Evolutionary conservation across 2,113 vertebrate species (phyloP).

Genomic region (Sapajus apella): DNA sequence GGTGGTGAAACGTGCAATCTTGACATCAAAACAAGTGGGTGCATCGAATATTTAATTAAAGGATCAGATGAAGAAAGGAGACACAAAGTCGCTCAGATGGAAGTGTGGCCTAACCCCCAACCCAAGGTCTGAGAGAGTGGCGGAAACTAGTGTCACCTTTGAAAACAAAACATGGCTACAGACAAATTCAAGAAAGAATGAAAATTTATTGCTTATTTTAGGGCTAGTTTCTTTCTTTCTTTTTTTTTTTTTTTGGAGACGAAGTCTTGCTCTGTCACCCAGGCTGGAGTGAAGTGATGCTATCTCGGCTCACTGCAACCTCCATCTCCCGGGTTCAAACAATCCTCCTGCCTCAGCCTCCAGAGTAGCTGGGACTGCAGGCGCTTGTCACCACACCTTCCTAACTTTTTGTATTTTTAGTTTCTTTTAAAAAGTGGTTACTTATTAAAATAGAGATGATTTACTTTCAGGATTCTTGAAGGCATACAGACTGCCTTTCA

Average conservation of each 20-base stretch:
- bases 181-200: background rate
- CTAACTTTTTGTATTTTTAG: background rate
- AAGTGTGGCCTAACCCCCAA: background rate
- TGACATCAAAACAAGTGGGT: background rate
- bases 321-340: too few species aligned
- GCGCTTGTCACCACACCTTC: too few species aligned
- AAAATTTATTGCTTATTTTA: background rate
- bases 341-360: too few species aligned
- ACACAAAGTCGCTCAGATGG: background rate
- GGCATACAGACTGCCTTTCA: background rate
- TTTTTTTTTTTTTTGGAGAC: too few species aligned
- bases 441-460: slow-evolving; percentile 19
- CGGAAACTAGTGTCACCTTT: background rate
- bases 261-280: too few species aligned
- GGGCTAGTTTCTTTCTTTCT: background rate
- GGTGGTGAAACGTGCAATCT: slow-evolving; percentile 15
- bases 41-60: slow-evolving; percentile 39
- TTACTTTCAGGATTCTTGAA: background rate
- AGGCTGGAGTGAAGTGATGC: too few species aligned
- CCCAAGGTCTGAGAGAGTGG: background rate
- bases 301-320: too few species aligned
- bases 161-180: slow-evolving; percentile 20
- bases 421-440: background rate
- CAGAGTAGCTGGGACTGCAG: too few species aligned
- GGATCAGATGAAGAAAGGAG: background rate